Evolutionary conservation across 2,888 invertebrate species (phyloP), one percentile per base, ranked within the genome.

Genomic region (Hymenopus coronatus): DNA sequence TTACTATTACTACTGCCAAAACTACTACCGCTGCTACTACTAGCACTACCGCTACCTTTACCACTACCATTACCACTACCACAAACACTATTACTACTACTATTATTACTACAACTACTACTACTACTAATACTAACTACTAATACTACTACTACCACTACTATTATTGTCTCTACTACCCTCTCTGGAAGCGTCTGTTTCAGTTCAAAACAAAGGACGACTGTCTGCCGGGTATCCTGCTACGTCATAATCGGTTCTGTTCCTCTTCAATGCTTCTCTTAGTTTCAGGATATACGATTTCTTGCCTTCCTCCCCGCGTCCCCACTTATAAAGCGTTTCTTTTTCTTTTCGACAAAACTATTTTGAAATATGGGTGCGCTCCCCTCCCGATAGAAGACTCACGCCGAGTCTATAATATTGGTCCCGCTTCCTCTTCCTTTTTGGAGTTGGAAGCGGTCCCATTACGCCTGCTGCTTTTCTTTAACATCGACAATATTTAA

Each of bases 161-260:
- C 15, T 54, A 14, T 25, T 70, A 20, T 70, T 70, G 20, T 20
- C 12, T 40, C 40, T 33, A 33, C 33, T 12, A 12, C 12, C 40
- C 40, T 40, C 40, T 40, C 40, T 40, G 40, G 40, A 12, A 40
- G 12, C 40, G 12, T 40, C 12, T 40, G 40, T 40, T 40, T 40
- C 40, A 40, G 54, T 70, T 25, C 54, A 25, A 70, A 70, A 70
- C 54, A 70, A 20, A 70, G 4, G 84, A 33, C 30, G 84, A 33
- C 84, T 12, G 84, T 33, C 84, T 84, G n/a, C 40, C 30, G 84
- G 54, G 84, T 40, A 33, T 27, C 84, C 85, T 46, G 85, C 54
- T 85, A 40, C 15, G 85, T 85, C 85, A 15, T 85, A 85, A 54
- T 85, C 40, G 85, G 40, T 85, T 40, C 54, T 28, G 85, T 85